phyloP scores from a whole-genome alignment of 2,888 invertebrate species.

The Andrena hattorfiana region DNA sequence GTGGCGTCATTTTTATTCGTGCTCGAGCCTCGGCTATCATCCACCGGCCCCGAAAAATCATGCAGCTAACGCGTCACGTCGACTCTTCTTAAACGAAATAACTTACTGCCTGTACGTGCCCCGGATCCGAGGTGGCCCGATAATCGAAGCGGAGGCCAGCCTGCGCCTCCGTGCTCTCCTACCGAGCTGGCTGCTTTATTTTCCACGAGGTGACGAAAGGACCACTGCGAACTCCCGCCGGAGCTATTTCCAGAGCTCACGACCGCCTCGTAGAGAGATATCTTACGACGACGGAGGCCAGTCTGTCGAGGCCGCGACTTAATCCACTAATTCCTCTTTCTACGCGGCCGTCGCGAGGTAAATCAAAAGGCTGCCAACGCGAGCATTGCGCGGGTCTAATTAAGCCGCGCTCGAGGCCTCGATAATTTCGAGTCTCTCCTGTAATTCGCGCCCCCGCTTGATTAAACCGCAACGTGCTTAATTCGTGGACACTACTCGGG shows the following conservation, averaged over 20 bases:
- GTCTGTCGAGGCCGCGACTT: conserved; percentile 10
- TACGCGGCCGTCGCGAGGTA: not conserved
- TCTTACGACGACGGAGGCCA: not conserved
- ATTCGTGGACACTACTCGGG: not conserved
- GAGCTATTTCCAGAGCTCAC: not conserved
- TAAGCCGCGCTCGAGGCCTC: conserved; percentile 16
- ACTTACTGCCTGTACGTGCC: conserved; percentile 9
- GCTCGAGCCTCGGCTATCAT: not conserved
- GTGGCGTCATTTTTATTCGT: conserved; percentile 2
- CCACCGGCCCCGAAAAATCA: not conserved
- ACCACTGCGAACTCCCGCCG: not conserved
- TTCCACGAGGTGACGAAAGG: conserved; percentile 5
- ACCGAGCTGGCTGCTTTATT: conserved; percentile 7
- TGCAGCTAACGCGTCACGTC: not conserved
- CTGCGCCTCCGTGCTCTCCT: not conserved
- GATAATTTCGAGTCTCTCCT: conserved; percentile 34
- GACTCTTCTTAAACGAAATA: conserved; percentile 12
- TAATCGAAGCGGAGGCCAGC: not conserved
- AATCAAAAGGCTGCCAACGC: conserved; percentile 22
- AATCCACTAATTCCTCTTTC: conserved; percentile 49
- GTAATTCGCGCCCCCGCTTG: conserved; percentile 20
- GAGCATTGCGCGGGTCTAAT: conserved; percentile 34
- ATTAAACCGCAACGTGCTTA: conserved; percentile 26
- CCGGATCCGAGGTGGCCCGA: not conserved
- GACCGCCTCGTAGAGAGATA: not conserved